Conservation (phyloP, 1,140 invertebrate species). For the Callitettix versicolor region DNA sequence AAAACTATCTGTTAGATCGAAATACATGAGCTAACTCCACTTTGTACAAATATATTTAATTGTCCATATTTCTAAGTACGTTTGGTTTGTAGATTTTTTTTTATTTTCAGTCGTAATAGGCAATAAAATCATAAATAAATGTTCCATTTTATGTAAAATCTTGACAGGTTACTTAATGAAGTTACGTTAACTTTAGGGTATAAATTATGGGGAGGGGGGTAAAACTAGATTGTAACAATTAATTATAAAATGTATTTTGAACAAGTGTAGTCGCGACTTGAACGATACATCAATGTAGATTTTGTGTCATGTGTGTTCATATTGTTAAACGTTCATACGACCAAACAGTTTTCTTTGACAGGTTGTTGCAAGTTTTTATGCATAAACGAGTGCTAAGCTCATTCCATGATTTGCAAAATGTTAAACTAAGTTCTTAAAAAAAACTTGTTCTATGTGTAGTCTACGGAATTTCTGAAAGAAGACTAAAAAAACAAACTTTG, state of each 20-base stretch:
- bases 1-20: not conserved
- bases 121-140: not conserved
- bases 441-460: conserved; percentile 13
- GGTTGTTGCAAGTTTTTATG: conserved; percentile 7
- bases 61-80: too few species aligned
- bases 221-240: conserved; percentile 7
- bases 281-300: conserved; percentile 16
- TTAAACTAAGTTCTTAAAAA: conserved; percentile 8
- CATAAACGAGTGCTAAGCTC: conserved; percentile 10
- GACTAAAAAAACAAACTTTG: conserved; percentile 16
- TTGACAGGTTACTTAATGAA: conserved; percentile 5
- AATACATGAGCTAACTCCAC: too few species aligned
- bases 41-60: too few species aligned
- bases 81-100: too few species aligned
- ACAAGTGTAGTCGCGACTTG: too few species aligned
- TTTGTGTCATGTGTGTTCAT: conserved; percentile 20
- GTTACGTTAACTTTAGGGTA: too few species aligned
- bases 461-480: conserved; percentile 10
- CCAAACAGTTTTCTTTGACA: conserved; percentile 12
- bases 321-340: conserved; percentile 16
- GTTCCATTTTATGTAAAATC: not conserved
- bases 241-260: conserved; percentile 7
- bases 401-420: conserved; percentile 16
- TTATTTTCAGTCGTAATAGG: too few species aligned
- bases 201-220: too few species aligned